Base-by-base conservation (phyloP, 2,113 vertebrate genomes). In the Etheostoma cragini region DNA sequence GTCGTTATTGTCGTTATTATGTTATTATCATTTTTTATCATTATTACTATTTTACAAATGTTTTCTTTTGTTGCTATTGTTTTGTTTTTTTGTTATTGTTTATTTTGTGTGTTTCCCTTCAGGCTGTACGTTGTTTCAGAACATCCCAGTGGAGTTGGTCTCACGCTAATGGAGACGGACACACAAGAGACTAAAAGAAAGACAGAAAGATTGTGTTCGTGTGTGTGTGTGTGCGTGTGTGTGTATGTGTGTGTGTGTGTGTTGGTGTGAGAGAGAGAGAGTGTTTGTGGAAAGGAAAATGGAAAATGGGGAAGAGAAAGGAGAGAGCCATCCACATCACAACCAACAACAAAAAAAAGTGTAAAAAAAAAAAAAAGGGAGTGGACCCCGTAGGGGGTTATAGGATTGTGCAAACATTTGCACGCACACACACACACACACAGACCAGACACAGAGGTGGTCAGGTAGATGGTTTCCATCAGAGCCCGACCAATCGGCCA, bases 71-170 rank as follows among this genome's bases (percentile, higher is more conserved):
- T 89, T 70, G 67, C 87, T 84, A 72, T 80, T 78, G 24, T 80
- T 83, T 95, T 93, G 58, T 67, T 71, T 93, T 38, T 81, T 87
- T 95, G 95, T 92, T 88, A 47, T 90, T 94, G 90, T 93, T 91
- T 88, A 91, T 96, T 93, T 96, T 93, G 93, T 97, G 85, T 94
- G 90, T 96, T 97, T 96, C 96, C 92, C 96, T 97, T 97, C 96
- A 98, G 97, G 97, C 95, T 98, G 97, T 98, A 97, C 97, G 94
- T 97, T 97, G 95, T 98, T 97, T 98, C 97, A 97, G 96, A 98
- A 96, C 96, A 96, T 96, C 93, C 97, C 97, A 93, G 95, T 97
- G 96, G 97, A 97, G 95, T 96, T 91, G 92, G 84, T 93, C 76
- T 91, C 89, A 81, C 70, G 62, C 86, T 93, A 91, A 89, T 35